Conservation (phyloP, 1,140 invertebrate genomes). For the Dysdera silvatica region DNA sequence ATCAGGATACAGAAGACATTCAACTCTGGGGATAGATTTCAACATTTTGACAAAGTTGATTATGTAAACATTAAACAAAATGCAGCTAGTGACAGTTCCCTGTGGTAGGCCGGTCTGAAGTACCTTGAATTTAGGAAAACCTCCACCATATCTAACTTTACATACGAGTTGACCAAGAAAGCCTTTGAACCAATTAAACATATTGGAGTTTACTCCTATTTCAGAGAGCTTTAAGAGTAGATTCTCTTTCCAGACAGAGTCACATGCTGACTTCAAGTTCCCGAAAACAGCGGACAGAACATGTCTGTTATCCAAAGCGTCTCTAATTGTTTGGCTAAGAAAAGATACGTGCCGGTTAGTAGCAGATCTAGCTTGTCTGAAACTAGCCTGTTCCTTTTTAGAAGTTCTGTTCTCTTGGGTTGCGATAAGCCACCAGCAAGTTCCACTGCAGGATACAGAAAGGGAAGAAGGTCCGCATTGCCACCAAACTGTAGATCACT, state of each 20-base stretch:
- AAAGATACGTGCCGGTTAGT: background rate
- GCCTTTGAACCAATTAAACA: background rate
- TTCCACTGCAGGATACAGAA: no score
- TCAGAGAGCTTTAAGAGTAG: conserved; percentile 2
- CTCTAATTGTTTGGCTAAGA: background rate
- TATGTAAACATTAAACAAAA: background rate
- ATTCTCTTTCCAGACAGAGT: background rate
- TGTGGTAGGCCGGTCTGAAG: background rate
- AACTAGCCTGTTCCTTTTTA: conserved; percentile 1
- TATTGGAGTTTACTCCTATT: background rate
- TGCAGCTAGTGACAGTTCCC: background rate
- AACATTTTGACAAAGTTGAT: background rate
- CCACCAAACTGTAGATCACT: no score
- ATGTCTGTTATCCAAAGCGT: background rate
- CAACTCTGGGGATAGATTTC: background rate
- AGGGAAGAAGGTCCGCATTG: no score
- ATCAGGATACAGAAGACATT: conserved; percentile 3
- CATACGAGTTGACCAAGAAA: background rate
- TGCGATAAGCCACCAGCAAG: no score
- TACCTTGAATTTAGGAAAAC: background rate
- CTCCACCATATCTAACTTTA: background rate
- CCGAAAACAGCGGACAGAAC: conserved; percentile 1
- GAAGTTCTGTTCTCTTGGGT: no score
- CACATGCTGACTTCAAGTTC: background rate
- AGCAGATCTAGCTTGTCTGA: background rate